Evolutionary conservation across 2,888 invertebrate species (phyloP).

Genomic region (Galeruca laticollis): DNA sequence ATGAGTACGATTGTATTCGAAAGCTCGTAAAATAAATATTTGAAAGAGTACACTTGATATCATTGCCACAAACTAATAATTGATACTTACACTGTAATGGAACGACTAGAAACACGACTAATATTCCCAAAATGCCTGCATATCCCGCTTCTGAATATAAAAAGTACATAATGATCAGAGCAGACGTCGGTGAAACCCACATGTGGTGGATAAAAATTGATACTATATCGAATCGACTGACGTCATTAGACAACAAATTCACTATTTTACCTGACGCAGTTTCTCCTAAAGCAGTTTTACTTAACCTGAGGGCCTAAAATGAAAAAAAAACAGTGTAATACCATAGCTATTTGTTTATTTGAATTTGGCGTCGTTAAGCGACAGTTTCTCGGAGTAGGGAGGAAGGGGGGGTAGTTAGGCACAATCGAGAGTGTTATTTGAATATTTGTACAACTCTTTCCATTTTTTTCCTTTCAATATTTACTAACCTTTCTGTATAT

Average conservation of each 20-base stretch:
- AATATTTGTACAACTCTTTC: too few species aligned
- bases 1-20: too few species aligned
- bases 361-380: too few species aligned
- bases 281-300: slow-evolving; percentile 76
- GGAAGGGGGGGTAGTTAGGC: too few species aligned
- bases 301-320: slow-evolving; percentile 76
- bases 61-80: too few species aligned
- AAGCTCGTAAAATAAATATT: too few species aligned
- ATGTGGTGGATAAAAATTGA: slow-evolving; percentile 87
- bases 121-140: slow-evolving; percentile 82
- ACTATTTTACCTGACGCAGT: slow-evolving; percentile 91
- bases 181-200: slow-evolving; percentile 83
- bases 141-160: slow-evolving; percentile 82
- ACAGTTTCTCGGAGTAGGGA: too few species aligned
- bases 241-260: slow-evolving; percentile 94
- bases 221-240: slow-evolving; percentile 89
- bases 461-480: not conserved
- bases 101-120: slow-evolving; percentile 81
- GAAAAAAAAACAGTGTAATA: not conserved
- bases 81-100: slow-evolving; percentile 80
- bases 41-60: too few species aligned
- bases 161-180: slow-evolving; percentile 80
- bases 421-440: too few species aligned
- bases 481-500: slow-evolving; percentile 86
- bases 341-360: too few species aligned